Conservation (phyloP, 2,888 invertebrate species). For the Eilema griseolum region DNA sequence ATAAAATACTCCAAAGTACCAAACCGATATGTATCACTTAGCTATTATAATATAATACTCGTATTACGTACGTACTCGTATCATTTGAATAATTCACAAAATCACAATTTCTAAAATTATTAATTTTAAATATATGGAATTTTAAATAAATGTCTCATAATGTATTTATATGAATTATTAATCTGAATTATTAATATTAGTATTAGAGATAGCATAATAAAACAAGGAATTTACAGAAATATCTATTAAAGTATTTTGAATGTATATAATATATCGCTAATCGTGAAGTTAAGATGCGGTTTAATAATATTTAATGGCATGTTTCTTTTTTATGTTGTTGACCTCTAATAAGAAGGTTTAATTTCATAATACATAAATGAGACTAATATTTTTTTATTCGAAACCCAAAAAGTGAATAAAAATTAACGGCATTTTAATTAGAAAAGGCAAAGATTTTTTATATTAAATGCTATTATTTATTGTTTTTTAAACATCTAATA, state of each 20-base stretch:
- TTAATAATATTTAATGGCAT: constrained; percentile 31
- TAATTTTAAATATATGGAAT: not conserved
- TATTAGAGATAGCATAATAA: constrained; percentile 1
- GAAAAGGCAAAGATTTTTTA: not conserved
- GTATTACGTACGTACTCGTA: too few relatives aligned
- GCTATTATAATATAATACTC: not conserved
- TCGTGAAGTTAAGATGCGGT: constrained; percentile 30
- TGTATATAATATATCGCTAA: constrained; percentile 26
- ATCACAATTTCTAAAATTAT: not conserved
- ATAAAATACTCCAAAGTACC: not conserved
- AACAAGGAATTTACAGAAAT: constrained; percentile 1
- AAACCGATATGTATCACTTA: not conserved
- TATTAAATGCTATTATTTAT: not conserved
- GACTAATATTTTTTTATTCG: not conserved
- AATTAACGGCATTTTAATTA: not conserved
- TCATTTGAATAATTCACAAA: constrained; percentile 2
- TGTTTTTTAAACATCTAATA: not conserved
- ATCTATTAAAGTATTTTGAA: constrained; percentile 36
- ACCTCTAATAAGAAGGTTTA: not conserved
- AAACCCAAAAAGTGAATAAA: not conserved
- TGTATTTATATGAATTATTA: constrained; percentile 32
- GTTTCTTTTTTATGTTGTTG: not conserved
- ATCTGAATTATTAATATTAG: constrained; percentile 29
- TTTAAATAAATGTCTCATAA: constrained; percentile 29
- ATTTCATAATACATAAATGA: not conserved